A percentile compares a stretch with the other conserved stretches of the same genome.
These are phyloP conservation scores for Herminia tarsipennalis DNA, from an alignment of 2,888 invertebrate genomes.

Conservation along the genomic window DNA sequence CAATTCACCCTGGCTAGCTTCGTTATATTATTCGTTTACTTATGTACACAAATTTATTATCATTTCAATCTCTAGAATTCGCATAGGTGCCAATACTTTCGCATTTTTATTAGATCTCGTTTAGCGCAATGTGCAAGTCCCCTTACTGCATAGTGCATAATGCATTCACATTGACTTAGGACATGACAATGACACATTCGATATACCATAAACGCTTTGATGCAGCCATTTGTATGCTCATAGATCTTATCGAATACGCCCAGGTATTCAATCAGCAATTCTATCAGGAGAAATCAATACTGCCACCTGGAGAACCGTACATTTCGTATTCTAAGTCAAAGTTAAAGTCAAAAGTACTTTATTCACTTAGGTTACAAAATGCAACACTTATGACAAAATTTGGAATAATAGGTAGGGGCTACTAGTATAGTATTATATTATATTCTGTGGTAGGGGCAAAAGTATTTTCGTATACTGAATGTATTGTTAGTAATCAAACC, in stretches of 20 bases:
- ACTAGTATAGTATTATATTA: no score
- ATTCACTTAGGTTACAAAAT: no score
- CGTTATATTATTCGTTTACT: no score
- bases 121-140: neutral
- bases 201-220: slow-evolving; percentile 13
- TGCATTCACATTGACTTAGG: slow-evolving; percentile 1
- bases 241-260: slow-evolving; percentile 10
- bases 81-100: neutral
- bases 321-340: neutral
- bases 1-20: no score
- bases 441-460: no score
- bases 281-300: slow-evolving; percentile 18
- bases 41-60: neutral
- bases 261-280: slow-evolving; percentile 9
- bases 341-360: neutral
- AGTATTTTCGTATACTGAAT: no score
- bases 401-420: no score
- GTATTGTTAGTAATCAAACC: no score
- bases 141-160: slow-evolving; percentile 2
- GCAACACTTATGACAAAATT: no score
- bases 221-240: slow-evolving; percentile 31
- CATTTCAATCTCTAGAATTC: neutral
- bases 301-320: neutral
- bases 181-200: slow-evolving; percentile 18
- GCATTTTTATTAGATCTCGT: no score